These are phyloP conservation scores for Gymnarchus niloticus DNA, from an alignment of 2,113 vertebrate species.

Conservation along the genomic window DNA sequence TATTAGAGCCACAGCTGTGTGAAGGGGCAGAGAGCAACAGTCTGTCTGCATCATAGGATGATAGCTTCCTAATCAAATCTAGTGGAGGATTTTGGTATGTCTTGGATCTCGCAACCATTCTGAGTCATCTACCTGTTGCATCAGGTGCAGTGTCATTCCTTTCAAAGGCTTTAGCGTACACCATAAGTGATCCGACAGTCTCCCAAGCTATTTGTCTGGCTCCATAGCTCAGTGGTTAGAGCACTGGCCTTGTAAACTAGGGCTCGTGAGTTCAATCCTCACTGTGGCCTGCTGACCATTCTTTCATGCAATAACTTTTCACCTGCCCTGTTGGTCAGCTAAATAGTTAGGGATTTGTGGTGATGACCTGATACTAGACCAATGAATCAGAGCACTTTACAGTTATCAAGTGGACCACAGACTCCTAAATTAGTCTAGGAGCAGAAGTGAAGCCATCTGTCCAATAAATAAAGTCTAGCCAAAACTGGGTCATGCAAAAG, in stretches of 20 bases:
- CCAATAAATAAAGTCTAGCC: too few species aligned
- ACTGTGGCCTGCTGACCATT: constrained; percentile 53
- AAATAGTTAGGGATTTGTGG: not conserved
- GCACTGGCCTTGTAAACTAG: constrained; percentile 73
- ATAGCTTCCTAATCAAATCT: not conserved
- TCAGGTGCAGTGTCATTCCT: not conserved
- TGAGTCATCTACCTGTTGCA: not conserved
- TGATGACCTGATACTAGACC: too few species aligned
- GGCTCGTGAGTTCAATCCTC: constrained; percentile 72
- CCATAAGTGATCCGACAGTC: not conserved
- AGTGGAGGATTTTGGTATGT: not conserved
- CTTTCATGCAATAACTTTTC: not conserved
- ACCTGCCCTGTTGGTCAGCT: not conserved
- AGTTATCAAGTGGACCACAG: too few species aligned
- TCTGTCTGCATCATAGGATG: not conserved
- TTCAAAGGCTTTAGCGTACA: not conserved
- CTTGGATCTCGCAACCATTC: not conserved
- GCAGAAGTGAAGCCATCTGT: too few species aligned
- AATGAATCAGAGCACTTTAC: too few species aligned
- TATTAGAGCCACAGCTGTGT: not conserved
- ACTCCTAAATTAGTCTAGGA: too few species aligned
- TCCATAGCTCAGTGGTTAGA: constrained; percentile 77
- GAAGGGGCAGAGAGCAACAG: not conserved
- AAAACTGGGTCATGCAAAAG: too few species aligned
- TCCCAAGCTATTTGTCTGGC: constrained; percentile 25